These are phyloP conservation scores for Petaurus breviceps DNA, from an alignment of 2,113 vertebrate species.

Conservation along the genomic window DNA sequence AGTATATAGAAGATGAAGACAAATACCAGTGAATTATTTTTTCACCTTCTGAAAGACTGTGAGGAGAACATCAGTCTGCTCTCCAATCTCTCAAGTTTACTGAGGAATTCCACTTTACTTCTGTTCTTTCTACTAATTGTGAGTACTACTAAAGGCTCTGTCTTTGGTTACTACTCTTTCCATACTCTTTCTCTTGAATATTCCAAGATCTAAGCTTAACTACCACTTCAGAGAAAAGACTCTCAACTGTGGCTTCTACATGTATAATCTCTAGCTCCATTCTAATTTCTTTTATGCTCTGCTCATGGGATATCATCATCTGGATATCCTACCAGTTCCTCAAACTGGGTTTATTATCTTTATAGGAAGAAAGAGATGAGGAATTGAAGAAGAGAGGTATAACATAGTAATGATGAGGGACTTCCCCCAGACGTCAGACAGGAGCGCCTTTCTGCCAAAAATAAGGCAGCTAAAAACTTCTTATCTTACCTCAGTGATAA, in stretches of 20 bases:
- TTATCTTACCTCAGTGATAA: neutral
- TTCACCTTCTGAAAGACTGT: neutral
- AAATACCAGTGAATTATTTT: neutral
- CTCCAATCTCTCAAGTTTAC: conserved; percentile 5
- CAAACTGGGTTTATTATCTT: neutral
- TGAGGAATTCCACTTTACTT: neutral
- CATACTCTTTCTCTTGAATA: neutral
- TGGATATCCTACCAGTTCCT: neutral
- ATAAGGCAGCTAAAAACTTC: neutral
- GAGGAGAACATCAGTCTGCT: neutral
- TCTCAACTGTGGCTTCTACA: neutral
- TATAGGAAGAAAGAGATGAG: neutral
- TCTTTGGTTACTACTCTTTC: neutral
- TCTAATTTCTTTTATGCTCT: neutral
- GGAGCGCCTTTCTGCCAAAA: neutral
- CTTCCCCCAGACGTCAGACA: neutral
- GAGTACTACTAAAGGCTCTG: neutral
- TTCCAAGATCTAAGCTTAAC: neutral
- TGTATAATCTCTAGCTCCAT: neutral
- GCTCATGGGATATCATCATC: neutral
- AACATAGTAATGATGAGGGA: neutral
- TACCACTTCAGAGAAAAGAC: neutral
- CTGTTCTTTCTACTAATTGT: neutral
- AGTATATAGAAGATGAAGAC: neutral
- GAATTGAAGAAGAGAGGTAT: neutral